Conservation (phyloP, 2,113 vertebrate genomes). For the Turnix velox region DNA sequence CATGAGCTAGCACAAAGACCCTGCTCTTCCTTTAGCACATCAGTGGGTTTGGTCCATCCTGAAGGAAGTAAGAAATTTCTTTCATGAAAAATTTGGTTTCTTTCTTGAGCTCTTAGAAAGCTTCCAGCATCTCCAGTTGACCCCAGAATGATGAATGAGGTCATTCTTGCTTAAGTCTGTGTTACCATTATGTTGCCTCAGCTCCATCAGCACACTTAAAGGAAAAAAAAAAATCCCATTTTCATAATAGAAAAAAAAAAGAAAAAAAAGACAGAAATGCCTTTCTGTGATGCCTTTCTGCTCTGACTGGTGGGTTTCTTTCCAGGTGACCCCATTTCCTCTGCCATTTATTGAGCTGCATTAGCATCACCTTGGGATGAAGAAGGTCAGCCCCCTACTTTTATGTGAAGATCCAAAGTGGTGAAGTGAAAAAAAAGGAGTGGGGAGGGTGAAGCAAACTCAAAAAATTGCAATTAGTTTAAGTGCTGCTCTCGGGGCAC, state of each 20-base stretch:
- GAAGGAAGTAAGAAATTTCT: not conserved
- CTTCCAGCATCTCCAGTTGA: not conserved
- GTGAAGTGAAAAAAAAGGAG: conserved; percentile 30
- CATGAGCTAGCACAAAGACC: not conserved
- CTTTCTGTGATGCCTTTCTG: conserved; percentile 25
- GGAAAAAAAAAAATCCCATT: conserved; percentile 30
- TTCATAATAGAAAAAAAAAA: conserved; percentile 51
- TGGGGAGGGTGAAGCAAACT: not conserved
- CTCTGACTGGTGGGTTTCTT: too few relatives aligned
- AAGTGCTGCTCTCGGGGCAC: conserved; percentile 13
- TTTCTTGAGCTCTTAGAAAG: not conserved
- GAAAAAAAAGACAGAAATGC: conserved; percentile 51
- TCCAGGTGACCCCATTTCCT: conserved; percentile 16
- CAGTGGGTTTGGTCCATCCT: not conserved
- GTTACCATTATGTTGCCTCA: conserved; percentile 28
- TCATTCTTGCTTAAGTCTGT: conserved; percentile 23
- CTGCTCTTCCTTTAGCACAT: not conserved
- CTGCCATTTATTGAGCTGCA: conserved; percentile 39
- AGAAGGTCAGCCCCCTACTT: conserved; percentile 29
- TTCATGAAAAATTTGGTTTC: not conserved
- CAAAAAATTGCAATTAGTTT: conserved; percentile 48
- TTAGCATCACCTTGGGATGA: conserved; percentile 48
- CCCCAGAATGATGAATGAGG: conserved; percentile 28
- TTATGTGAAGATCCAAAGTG: not conserved
- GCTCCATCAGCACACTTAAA: conserved; percentile 32